Percentiles rank a stretch among this genome's conserved stretches.
Conservation (phyloP, 2,113 vertebrate species). For the Cinclus cinclus region DNA sequence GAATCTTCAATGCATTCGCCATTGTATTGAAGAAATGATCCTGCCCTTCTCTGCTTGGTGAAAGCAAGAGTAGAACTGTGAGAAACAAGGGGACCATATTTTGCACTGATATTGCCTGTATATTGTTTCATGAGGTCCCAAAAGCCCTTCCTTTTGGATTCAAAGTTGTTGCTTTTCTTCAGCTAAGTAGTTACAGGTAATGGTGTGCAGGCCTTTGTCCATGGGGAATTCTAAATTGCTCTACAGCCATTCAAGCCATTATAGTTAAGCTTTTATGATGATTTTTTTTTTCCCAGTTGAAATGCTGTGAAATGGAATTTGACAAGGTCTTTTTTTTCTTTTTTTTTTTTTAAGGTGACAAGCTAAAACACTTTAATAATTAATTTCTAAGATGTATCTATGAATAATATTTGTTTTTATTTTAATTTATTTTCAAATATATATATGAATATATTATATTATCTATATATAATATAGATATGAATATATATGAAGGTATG, state of each 20-base stretch:
- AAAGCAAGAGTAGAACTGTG: not conserved
- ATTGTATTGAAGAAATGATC: not conserved
- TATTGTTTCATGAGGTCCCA: not conserved
- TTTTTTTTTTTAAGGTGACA: not conserved
- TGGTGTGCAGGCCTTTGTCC: not conserved
- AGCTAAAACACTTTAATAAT: not conserved
- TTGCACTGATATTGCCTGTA: not conserved
- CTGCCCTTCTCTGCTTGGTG: not conserved
- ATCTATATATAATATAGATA: no score
- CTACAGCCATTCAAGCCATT: not conserved
- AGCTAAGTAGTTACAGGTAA: constrained; percentile 9
- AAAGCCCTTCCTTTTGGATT: not conserved
- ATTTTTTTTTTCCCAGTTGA: not conserved
- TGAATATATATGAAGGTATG: not conserved
- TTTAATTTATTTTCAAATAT: not conserved
- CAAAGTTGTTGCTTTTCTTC: constrained; percentile 1
- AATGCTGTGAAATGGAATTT: not conserved
- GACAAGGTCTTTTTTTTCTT: accelerated
- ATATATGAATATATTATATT: no score
- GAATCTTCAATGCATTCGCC: not conserved
- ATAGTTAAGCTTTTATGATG: not conserved
- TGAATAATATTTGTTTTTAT: not conserved
- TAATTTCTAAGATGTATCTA: not conserved
- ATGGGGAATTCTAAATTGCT: not conserved
- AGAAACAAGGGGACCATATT: not conserved